Percentiles rank a stretch among this genome's conserved stretches.
Evolutionary conservation across 2,888 invertebrate species (phyloP).

Genomic region (Tineola bisselliella): DNA sequence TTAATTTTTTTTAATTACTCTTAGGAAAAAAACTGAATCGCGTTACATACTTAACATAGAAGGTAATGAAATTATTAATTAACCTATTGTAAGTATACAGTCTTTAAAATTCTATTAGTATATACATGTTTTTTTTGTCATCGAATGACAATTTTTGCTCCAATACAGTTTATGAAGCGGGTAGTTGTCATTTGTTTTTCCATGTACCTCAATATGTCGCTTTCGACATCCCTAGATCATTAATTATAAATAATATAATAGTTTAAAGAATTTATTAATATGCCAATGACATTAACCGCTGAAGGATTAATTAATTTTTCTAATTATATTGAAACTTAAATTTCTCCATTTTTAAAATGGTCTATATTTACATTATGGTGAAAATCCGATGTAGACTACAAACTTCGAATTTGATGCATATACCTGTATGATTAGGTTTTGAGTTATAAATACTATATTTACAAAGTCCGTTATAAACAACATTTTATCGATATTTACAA

Average conservation of each 20-base stretch:
- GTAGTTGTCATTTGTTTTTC: no score
- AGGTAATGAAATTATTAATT: not conserved
- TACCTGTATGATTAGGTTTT: slow-evolving; percentile 12
- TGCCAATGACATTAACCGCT: not conserved
- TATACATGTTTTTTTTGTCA: slow-evolving; percentile 50
- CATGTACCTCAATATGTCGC: no score
- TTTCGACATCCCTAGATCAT: no score
- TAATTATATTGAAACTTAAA: not conserved
- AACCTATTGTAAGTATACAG: slow-evolving; percentile 34
- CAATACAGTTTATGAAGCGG: not conserved
- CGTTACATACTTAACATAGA: not conserved
- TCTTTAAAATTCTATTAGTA: slow-evolving; percentile 60
- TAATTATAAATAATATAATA: no score
- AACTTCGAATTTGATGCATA: not conserved
- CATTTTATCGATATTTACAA: slow-evolving; percentile 14
- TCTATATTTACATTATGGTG: not conserved
- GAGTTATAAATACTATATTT: slow-evolving; percentile 26
- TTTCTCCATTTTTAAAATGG: not conserved
- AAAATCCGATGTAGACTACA: not conserved
- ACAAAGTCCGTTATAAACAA: not conserved
- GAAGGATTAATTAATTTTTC: not conserved
- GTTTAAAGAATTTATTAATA: not conserved
- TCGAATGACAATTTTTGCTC: slow-evolving; percentile 35
- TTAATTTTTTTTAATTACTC: slow-evolving; percentile 1
- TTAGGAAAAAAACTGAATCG: slow-evolving; percentile 11